Evolutionary conservation across 2,797 vertebrate species (phyloP).

Genomic region (Hemibagrus guttatus): DNA sequence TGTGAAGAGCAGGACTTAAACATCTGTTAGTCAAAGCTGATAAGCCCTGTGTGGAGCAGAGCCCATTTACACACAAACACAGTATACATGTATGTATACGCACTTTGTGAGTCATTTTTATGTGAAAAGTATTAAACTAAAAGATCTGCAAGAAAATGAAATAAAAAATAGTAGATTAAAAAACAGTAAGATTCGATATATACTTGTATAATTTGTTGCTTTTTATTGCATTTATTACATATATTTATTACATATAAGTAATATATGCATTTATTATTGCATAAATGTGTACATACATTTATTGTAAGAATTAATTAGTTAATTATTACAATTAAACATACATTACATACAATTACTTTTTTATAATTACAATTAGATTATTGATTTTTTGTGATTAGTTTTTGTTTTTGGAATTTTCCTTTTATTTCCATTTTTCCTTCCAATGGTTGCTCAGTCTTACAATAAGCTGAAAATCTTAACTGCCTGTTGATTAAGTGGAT

Average conservation of each 20-base stretch:
- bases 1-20: neutral
- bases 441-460: neutral
- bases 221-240: too few species aligned
- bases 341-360: too few species aligned
- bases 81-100: neutral
- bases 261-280: too few species aligned
- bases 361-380: too few species aligned
- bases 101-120: neutral
- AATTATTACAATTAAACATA: too few species aligned
- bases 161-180: neutral
- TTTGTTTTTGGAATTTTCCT: too few species aligned
- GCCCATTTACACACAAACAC: neutral
- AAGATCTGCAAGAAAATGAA: neutral
- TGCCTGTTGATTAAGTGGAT: neutral
- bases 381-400: too few species aligned
- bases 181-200: neutral
- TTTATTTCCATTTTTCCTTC: too few species aligned
- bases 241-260: too few species aligned
- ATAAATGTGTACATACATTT: too few species aligned
- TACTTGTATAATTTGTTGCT: too few species aligned
- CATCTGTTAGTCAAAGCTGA: neutral
- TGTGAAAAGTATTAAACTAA: neutral
- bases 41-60: neutral
- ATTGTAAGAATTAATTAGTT: too few species aligned
- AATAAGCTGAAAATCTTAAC: neutral